Percentiles rank a stretch among this genome's conserved stretches.
phyloP scores from a whole-genome alignment of 2,888 invertebrate genomes.

The Alsophila aescularia region DNA sequence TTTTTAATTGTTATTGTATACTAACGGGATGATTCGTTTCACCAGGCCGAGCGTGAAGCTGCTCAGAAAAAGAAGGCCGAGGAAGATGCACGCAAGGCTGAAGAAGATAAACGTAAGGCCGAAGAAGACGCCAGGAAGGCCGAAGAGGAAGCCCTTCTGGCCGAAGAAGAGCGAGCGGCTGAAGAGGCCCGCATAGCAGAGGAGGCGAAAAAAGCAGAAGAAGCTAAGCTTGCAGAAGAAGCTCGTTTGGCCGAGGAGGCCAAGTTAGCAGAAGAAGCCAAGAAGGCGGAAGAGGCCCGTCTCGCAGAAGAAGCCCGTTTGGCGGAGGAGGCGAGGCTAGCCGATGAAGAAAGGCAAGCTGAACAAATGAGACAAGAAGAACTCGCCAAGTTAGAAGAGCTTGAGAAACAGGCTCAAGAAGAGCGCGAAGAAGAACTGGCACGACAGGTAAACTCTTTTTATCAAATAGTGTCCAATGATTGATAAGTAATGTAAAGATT shows the following conservation, averaged over 20 bases:
- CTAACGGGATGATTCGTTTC: constrained; percentile 8
- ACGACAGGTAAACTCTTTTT: constrained; percentile 75
- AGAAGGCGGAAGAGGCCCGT: constrained; percentile 61
- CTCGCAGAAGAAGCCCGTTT: constrained; percentile 55
- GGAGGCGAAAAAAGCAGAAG: constrained; percentile 73
- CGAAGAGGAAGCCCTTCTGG: constrained; percentile 74
- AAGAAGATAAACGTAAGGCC: constrained; percentile 79
- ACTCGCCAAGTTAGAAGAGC: constrained; percentile 82
- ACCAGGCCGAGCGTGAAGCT: constrained; percentile 72
- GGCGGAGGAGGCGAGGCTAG: constrained; percentile 60
- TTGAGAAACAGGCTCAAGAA: constrained; percentile 86
- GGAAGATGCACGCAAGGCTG: constrained; percentile 81
- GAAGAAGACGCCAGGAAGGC: constrained; percentile 77
- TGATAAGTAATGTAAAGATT: too few species aligned
- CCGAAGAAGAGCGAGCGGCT: constrained; percentile 71
- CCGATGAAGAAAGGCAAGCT: constrained; percentile 70
- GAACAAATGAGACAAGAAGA: constrained; percentile 84
- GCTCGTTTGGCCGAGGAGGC: constrained; percentile 77
- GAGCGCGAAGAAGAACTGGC: constrained; percentile 88
- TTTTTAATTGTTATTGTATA: not conserved
- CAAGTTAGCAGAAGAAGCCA: constrained; percentile 72
- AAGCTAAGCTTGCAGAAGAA: constrained; percentile 76
- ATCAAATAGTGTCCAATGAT: too few species aligned
- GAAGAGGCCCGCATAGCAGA: constrained; percentile 76
- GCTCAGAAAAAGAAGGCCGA: constrained; percentile 81